Evolutionary conservation across 2,113 vertebrate species (phyloP).

Genomic region (Cariama cristata): DNA sequence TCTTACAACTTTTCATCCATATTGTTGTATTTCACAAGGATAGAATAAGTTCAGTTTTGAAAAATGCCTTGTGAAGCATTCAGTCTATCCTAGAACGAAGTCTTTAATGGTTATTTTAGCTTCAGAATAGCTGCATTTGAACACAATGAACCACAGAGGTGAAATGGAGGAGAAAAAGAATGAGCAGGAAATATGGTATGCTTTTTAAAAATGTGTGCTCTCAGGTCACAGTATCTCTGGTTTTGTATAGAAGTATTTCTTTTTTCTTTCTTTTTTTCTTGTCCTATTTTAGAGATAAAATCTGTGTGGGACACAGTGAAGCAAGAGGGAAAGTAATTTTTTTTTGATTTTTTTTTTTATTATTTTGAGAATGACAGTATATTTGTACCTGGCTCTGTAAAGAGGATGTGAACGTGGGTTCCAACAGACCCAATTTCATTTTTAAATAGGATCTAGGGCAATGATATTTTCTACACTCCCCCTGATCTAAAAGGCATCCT

Average conservation of each 20-base stretch:
- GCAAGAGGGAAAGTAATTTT: neutral
- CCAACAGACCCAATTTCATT: neutral
- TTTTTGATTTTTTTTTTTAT: neutral
- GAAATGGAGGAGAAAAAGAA: slow-evolving; percentile 48
- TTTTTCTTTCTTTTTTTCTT: neutral
- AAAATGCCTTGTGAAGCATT: slow-evolving; percentile 29
- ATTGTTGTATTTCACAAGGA: neutral
- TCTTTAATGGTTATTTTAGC: slow-evolving; percentile 52
- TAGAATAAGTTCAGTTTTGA: slow-evolving; percentile 21
- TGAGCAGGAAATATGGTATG: slow-evolving; percentile 2
- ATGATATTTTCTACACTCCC: neutral
- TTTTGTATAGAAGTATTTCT: neutral
- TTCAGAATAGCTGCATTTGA: slow-evolving; percentile 20
- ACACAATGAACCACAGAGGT: slow-evolving; percentile 31
- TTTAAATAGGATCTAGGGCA: slow-evolving; percentile 33
- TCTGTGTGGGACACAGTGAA: neutral
- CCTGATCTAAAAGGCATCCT: neutral
- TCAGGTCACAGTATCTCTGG: neutral
- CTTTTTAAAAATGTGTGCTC: neutral
- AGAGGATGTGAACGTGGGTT: neutral
- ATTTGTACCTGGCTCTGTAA: neutral
- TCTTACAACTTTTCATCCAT: neutral
- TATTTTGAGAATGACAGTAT: neutral
- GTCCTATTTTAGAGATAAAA: slow-evolving; percentile 1
- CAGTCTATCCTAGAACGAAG: neutral